Percentiles rank a stretch among this genome's conserved stretches.
Evolutionary conservation across 1,140 invertebrate species (phyloP).

Genomic region (Vollenhovia emeryi): DNA sequence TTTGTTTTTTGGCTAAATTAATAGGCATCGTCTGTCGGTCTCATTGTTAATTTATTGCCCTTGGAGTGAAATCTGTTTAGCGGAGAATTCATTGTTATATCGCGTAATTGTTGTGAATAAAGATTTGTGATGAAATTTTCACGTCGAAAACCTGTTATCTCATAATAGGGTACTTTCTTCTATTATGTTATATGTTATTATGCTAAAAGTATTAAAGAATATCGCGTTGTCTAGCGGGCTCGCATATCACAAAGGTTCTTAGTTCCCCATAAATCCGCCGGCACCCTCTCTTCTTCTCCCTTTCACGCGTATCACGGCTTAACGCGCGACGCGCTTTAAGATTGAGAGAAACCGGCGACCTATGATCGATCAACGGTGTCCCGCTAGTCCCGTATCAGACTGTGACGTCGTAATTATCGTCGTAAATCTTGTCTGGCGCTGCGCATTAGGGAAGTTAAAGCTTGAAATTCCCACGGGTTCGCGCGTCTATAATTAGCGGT

Average conservation of each 20-base stretch:
- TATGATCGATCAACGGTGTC: slow-evolving; percentile 62
- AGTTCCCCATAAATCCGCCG: not conserved
- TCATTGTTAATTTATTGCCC: too few relatives aligned
- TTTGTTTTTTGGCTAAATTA: too few relatives aligned
- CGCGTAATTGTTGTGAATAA: too few relatives aligned
- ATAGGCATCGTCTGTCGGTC: too few relatives aligned
- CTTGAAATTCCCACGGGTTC: not conserved
- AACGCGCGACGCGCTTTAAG: not conserved
- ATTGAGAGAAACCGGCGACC: not conserved
- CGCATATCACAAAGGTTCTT: slow-evolving; percentile 14
- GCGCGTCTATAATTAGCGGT: slow-evolving; percentile 54
- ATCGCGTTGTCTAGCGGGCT: not conserved
- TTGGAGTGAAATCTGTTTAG: too few relatives aligned
- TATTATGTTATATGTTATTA: too few relatives aligned
- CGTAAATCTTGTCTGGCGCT: slow-evolving; percentile 58
- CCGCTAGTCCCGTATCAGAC: slow-evolving; percentile 23
- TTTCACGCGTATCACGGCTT: too few relatives aligned
- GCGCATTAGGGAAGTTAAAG: slow-evolving; percentile 10
- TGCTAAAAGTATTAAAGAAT: slow-evolving; percentile 18
- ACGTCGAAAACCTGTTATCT: too few relatives aligned
- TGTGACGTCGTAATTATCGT: slow-evolving; percentile 62
- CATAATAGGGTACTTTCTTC: too few relatives aligned
- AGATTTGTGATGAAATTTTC: too few relatives aligned
- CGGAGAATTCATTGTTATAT: too few relatives aligned
- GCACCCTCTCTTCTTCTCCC: not conserved